A percentile compares a stretch with the other conserved stretches of the same genome.
Evolutionary conservation across 2,113 vertebrate genomes (phyloP).

Genomic region (cat (Felis catus)): DNA sequence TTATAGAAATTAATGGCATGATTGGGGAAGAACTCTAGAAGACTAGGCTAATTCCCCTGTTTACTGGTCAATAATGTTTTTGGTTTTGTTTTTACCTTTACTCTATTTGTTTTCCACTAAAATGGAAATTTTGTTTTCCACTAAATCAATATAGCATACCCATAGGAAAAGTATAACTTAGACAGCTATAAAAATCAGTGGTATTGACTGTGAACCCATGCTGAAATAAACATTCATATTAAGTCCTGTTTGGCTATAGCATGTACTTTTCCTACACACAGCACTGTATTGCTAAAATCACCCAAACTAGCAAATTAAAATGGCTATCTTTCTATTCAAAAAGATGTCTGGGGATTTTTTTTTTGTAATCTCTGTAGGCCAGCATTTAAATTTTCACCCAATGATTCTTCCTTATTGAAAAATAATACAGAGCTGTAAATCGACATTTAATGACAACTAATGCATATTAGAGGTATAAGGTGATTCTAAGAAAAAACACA

Average conservation of each 20-base stretch:
- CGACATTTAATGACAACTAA: background rate
- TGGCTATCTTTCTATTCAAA: background rate
- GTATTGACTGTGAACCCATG: background rate
- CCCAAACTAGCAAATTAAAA: background rate
- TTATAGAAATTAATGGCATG: background rate
- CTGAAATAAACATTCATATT: background rate
- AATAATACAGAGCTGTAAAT: background rate
- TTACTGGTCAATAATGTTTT: background rate
- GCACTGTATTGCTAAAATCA: background rate
- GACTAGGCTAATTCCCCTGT: background rate
- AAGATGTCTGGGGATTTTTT: background rate
- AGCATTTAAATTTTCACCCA: background rate
- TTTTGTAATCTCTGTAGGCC: background rate
- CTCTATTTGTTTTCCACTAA: background rate
- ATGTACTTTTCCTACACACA: background rate
- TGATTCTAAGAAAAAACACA: background rate
- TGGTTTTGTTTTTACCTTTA: background rate
- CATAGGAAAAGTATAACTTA: background rate
- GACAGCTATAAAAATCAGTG: background rate
- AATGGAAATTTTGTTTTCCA: background rate
- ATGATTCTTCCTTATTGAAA: background rate
- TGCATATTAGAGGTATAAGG: background rate
- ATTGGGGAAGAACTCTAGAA: background rate
- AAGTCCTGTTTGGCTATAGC: background rate
- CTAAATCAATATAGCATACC: background rate